Evolutionary conservation across 1,140 invertebrate genomes (phyloP).

Genomic region (Conopomorpha cramerella): DNA sequence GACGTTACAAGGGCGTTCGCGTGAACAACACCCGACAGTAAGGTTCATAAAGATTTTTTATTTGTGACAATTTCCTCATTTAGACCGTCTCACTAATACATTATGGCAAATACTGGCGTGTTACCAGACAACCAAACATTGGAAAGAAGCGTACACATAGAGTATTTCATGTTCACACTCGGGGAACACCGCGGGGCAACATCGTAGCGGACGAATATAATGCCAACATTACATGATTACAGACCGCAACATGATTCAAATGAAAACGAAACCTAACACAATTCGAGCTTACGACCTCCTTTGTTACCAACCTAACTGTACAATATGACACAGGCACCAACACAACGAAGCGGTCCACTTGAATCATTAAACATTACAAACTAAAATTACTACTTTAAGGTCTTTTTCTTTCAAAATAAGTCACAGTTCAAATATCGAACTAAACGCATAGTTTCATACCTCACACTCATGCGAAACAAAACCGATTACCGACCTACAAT

Average conservation of each 20-base stretch:
- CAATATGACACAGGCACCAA: conserved; percentile 22
- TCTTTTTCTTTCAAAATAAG: no score
- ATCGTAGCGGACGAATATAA: neutral
- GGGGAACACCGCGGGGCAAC: neutral
- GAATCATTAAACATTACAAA: no score
- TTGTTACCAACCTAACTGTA: conserved; percentile 16
- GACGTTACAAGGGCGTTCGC: conserved; percentile 15
- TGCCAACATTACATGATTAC: conserved; percentile 9
- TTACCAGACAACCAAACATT: no score
- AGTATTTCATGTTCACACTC: no score
- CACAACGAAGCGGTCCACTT: no score
- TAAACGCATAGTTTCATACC: conserved; percentile 7
- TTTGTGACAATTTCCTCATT: conserved; percentile 26
- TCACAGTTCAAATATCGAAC: no score
- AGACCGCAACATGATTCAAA: conserved; percentile 12
- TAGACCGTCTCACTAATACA: conserved; percentile 44
- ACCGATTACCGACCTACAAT: no score
- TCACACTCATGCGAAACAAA: conserved; percentile 13
- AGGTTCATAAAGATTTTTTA: conserved; percentile 14
- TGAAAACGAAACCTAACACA: conserved; percentile 11
- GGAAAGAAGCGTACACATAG: no score
- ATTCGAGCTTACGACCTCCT: conserved; percentile 19
- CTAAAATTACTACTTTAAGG: no score
- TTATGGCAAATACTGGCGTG: conserved; percentile 41
- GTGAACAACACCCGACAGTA: conserved; percentile 16